phyloP scores from a whole-genome alignment of 2,797 vertebrate genomes.

The Parambassis ranga region DNA sequence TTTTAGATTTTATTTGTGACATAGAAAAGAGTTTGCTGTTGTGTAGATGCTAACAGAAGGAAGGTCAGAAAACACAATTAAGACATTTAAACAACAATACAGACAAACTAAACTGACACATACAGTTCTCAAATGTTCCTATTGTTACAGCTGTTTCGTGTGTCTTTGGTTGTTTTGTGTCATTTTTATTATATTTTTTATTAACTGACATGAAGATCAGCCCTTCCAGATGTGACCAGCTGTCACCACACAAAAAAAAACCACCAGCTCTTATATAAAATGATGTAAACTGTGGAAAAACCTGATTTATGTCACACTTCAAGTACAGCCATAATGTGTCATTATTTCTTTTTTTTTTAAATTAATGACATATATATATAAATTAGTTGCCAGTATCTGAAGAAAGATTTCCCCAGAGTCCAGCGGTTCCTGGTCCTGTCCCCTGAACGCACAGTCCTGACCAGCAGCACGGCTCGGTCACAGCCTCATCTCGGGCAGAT shows the following conservation, averaged over 20 bases:
- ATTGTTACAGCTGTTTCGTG: not conserved
- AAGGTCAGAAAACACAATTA: not conserved
- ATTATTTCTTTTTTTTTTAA: constrained; percentile 13
- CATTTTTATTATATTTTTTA: not conserved
- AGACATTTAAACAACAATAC: not conserved
- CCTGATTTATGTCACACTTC: constrained; percentile 23
- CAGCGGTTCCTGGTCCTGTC: constrained; percentile 3
- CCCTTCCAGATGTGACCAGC: constrained; percentile 26
- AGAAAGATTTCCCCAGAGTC: not conserved
- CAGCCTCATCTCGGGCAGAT: constrained; percentile 80
- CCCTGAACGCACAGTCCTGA: constrained; percentile 21
- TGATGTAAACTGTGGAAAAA: constrained; percentile 23
- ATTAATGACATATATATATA: constrained; percentile 41
- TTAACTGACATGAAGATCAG: not conserved
- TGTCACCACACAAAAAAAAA: constrained; percentile 13
- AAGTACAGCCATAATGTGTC: constrained; percentile 8
- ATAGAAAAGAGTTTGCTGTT: not conserved
- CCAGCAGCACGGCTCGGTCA: not conserved
- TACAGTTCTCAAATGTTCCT: not conserved
- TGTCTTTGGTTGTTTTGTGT: not conserved
- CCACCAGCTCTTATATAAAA: constrained; percentile 4
- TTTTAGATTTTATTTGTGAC: not conserved
- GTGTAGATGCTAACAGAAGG: not conserved
- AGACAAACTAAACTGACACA: not conserved
- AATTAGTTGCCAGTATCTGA: constrained; percentile 16